Evolutionary conservation across 2,113 vertebrate genomes (phyloP), one percentile per base, ranked within the genome.

Genomic region (Mellivora capensis): DNA sequence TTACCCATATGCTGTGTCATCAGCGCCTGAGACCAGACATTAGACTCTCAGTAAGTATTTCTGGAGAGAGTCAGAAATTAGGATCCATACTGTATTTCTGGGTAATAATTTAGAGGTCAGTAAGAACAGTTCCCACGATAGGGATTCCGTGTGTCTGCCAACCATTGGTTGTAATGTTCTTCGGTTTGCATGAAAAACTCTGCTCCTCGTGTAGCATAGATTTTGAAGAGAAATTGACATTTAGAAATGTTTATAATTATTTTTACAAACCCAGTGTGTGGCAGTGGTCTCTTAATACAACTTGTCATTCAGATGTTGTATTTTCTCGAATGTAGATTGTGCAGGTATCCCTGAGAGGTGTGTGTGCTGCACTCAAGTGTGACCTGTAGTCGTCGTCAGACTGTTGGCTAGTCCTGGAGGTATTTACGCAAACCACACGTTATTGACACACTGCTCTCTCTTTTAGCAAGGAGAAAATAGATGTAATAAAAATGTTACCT

Each of bases 211-310:
- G 91, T 97, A 98, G 97, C 93, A 82, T 42, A 88, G 77, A 62
- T 97, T 98, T 98, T 97, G 96, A 98, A 99, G 98, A 99, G 98
- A 98, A 98, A 99, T 98, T 98, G 98, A 99, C 98, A 98, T 99
- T 99, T 99, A 99, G 99, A 99, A 99, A 99, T 98, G 99, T 99
- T 99, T 98, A 98, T 98, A 98, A 97, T 98, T 98, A 99, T 99
- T 99, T 99, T 99, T 99, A 99, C 99, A 99, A 99, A 98, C 98
- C 98, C 98, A 98, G 98, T 98, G 99, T 98, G 99, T 99, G 98
- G 98, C 98, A 98, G 74, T 98, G 97, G 98, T 98, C 98, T 82
- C 98, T 99, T 98, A 98, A 97, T 98, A 98, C 99, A 98, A 99
- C 98, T 98, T 98, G 98, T 98, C 98, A 98, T 97, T 98, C 94